phyloP scores from a whole-genome alignment of 2,797 vertebrate species.

The Gorsachius magnificus region DNA sequence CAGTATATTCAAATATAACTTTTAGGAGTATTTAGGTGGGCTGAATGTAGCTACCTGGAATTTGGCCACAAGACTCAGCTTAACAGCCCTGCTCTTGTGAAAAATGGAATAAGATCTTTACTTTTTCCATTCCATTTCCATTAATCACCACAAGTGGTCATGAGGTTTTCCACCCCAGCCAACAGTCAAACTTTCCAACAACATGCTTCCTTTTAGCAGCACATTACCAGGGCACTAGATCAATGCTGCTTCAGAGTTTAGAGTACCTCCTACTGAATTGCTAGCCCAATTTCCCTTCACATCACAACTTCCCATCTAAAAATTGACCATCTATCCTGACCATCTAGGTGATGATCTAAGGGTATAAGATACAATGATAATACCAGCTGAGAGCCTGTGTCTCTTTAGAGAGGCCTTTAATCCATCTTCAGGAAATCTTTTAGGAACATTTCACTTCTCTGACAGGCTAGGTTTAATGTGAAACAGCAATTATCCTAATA shows the following conservation, averaged over 20 bases:
- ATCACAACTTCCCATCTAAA: accelerated
- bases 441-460: background rate
- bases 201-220: background rate
- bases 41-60: conserved; percentile 58
- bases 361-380: background rate
- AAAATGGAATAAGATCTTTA: conserved; percentile 42
- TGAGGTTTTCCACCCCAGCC: conserved; percentile 56
- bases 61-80: conserved; percentile 40
- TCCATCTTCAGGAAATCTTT: background rate
- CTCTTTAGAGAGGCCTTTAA: background rate
- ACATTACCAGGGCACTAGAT: background rate
- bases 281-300: background rate
- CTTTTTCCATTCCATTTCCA: conserved; percentile 61
- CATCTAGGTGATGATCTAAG: background rate
- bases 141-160: conserved; percentile 53
- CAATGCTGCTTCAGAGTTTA: background rate
- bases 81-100: conserved; percentile 60
- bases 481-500: background rate
- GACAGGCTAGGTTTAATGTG: background rate
- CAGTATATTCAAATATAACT: conserved; percentile 46
- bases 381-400: background rate
- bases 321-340: background rate
- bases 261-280: conserved; percentile 15
- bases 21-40: conserved; percentile 62
- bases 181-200: conserved; percentile 34